Base-by-base conservation (phyloP, 2,797 vertebrate genomes). In the Muscicapa striata region DNA sequence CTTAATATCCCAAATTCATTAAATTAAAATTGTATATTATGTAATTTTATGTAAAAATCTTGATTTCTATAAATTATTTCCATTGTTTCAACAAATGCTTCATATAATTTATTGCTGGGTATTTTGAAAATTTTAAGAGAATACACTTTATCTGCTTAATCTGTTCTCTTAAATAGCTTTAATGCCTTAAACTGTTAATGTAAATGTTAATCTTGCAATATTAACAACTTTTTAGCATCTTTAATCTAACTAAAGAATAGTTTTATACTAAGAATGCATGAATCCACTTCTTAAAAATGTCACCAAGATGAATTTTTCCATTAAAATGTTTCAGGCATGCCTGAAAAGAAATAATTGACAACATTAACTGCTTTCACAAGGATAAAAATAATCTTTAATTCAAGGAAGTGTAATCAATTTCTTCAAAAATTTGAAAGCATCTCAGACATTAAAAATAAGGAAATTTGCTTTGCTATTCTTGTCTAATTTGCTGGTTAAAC, bases 241-340 rank as follows among this genome's bases (percentile, higher is more conserved):
- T 91, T 62, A 87, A 66, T 91, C 46, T 51, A 45, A 48, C 66
- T 62, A 72, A 87, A 66, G 30, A 74, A 86, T 68, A 84, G n/a
- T 58, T 90, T 94, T 88, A 38, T 54, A 81, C 59, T 67, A 81
- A 45, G 30, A 84, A 79, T 64, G 21, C 19, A 91, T 93, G 88
- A 93, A 95, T 87, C 51, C 16, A 11, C 45, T 70, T 67, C 84
- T 91, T 92, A 32, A 91, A 95, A 91, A 57, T 84, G 66, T 94
- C 73, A 86, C 43, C 1, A 5, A 34, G 66, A 92, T 84, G 14
- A 93, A 77, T 94, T 89, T 91, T 70, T 69, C 58, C 49, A 95
- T 96, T 95, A 93, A 92, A 93, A 91, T 84, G 34, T 67, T 91
- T 95, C 84, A 95, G 62, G 58, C 87, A 48, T 91, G 78, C 75